Percentiles rank a stretch among this genome's conserved stretches.
phyloP scores from a whole-genome alignment of 2,797 vertebrate genomes.

The Chaunax sp. region DNA sequence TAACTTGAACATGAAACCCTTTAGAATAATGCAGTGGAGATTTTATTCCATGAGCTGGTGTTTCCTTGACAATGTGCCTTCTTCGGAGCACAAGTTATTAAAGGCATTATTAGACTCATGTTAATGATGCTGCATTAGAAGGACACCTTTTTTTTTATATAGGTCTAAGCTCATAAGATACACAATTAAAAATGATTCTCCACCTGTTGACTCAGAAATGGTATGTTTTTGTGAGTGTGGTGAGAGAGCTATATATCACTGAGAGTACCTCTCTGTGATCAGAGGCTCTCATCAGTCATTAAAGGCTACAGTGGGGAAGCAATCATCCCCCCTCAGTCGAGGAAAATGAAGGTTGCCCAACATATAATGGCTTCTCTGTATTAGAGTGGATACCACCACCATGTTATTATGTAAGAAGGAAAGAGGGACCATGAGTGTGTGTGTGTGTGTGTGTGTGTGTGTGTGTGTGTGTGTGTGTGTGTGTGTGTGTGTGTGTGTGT shows the following conservation, averaged over 20 bases:
- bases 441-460: slow-evolving; percentile 15
- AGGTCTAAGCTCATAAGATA: background rate
- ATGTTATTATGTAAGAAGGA: slow-evolving; percentile 45
- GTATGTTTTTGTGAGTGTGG: slow-evolving; percentile 9
- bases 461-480: too few species aligned
- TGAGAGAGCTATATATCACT: slow-evolving; percentile 27
- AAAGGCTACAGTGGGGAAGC: slow-evolving; percentile 38
- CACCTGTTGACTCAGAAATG: background rate
- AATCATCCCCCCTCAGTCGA: slow-evolving; percentile 46
- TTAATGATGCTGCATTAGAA: background rate
- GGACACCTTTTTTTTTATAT: background rate
- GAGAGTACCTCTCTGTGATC: slow-evolving; percentile 48
- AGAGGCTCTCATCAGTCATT: slow-evolving; percentile 51
- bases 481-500: slow-evolving; percentile 13
- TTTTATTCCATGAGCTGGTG: too few species aligned
- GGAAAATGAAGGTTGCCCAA: slow-evolving; percentile 42
- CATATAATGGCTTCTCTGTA: slow-evolving; percentile 53
- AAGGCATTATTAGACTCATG: too few species aligned
- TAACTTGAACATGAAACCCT: too few species aligned
- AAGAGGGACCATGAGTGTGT: background rate
- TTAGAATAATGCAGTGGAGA: too few species aligned
- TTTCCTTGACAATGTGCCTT: too few species aligned
- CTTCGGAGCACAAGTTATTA: too few species aligned
- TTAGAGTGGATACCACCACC: slow-evolving; percentile 28
- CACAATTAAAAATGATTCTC: background rate